Percentiles rank a stretch among this genome's conserved stretches.
phyloP scores from a whole-genome alignment of 2,797 vertebrate species.

The Coregonus suidteri region DNA sequence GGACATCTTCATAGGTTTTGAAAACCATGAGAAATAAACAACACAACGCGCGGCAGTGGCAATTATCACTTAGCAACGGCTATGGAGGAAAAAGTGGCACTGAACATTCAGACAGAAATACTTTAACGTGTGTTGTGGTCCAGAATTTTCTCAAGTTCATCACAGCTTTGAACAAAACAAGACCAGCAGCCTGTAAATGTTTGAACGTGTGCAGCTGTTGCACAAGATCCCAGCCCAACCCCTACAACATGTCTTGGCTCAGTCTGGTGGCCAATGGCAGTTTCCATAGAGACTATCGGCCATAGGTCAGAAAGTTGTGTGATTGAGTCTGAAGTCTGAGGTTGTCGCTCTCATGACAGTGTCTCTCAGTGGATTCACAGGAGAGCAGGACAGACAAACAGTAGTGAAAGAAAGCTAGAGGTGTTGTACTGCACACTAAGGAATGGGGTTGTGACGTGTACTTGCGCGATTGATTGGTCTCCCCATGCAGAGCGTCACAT shows the following conservation, averaged over 20 bases:
- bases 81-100: no score
- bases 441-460: slow-evolving; percentile 19
- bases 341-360: slow-evolving; percentile 4
- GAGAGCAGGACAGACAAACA: slow-evolving; percentile 14
- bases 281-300: slow-evolving; percentile 61
- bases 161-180: slow-evolving; percentile 34
- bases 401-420: slow-evolving; percentile 11
- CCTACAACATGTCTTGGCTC: slow-evolving; percentile 41
- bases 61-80: no score
- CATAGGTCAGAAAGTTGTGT: slow-evolving; percentile 39
- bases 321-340: slow-evolving; percentile 62
- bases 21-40: no score
- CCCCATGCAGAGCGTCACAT: slow-evolving; percentile 71
- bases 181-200: slow-evolving; percentile 60
- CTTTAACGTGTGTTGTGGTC: neutral
- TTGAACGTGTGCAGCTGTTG: slow-evolving; percentile 55
- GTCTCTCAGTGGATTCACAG: slow-evolving; percentile 7
- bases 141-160: neutral
- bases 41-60: no score
- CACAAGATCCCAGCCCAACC: slow-evolving; percentile 37
- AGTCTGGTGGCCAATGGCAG: slow-evolving; percentile 50
- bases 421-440: slow-evolving; percentile 7
- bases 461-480: slow-evolving; percentile 13
- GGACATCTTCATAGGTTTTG: no score
- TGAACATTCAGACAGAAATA: no score